Base-by-base conservation (phyloP, 2,888 invertebrate species). In the Pilophorus perplexus region DNA sequence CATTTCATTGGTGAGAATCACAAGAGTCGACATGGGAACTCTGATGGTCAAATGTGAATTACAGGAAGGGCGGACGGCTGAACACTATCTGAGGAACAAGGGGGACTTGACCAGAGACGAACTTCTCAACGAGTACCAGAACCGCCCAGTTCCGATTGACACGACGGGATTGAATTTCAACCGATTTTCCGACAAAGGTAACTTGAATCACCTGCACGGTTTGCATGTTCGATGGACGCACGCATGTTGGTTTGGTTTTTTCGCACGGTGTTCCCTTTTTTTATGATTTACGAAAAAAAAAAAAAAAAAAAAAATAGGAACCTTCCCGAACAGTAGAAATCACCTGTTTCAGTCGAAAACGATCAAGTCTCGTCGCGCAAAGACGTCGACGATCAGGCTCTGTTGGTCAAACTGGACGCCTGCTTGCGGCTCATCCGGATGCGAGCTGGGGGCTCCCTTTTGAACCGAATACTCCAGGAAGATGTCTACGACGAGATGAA, bases 51-150 rank as follows among this genome's bases (percentile, higher is more conserved):
- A 28, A n/a, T 28, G 52, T 14, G 14, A 23, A 28, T 54, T 54
- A 18, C 80, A 93, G 91, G 89, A 85, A 83, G 87, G 89, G 77
- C 89, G 87, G 80, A 86, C 88, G 2, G 85, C 93, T 1, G 85
- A 84, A 10, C 89, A 87, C 77, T 93, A 93, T 76, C 83, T 85
- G 74, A 89, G 84, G 72, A 84, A 87, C 73, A 82, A 85, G 25
- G 83, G 85, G 69, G 92, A 93, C 76, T 81, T 93, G 69, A 92
- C 93, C 74, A 81, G 85, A 71, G 83, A 83, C 67, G 79, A 85
- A 55, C 79, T 93, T 23, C 82, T 84, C 70, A 83, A 84, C 48
- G 77, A 68, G 28, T 71, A 69, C 38, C 71, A 72, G 55, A 67
- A 69, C 62, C 42, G 68, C 12, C 54, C 69, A 1, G 66, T 52